Evolutionary conservation across 2,888 invertebrate genomes (phyloP).

Genomic region (Xylota sylvarum): DNA sequence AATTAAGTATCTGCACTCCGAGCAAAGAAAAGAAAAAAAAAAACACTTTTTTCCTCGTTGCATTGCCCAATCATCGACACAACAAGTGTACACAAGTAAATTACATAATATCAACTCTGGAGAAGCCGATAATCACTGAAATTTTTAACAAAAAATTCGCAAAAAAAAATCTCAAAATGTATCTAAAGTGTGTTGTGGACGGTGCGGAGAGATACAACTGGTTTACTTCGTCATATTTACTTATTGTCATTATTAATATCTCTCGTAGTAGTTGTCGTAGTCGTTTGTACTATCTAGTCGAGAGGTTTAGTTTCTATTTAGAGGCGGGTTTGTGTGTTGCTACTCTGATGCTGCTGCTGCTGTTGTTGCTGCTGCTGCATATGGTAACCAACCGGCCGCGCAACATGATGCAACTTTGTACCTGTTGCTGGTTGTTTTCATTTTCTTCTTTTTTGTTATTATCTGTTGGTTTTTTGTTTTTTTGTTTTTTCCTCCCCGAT

Average conservation of each 20-base stretch:
- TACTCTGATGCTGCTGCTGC: background rate
- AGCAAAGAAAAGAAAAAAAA: background rate
- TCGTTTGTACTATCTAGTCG: conserved; percentile 26
- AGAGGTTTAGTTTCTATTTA: conserved; percentile 45
- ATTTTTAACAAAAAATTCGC: background rate
- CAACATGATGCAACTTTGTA: conserved; percentile 68
- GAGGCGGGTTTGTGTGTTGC: conserved; percentile 21
- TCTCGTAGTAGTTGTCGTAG: conserved; percentile 21
- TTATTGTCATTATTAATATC: conserved; percentile 70
- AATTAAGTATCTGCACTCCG: background rate
- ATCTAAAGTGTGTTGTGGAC: background rate
- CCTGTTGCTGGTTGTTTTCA: conserved; percentile 41
- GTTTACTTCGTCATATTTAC: conserved; percentile 69
- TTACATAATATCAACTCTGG: conserved; percentile 38
- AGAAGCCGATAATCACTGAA: conserved; percentile 42
- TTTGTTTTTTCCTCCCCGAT: background rate
- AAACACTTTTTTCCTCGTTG: background rate
- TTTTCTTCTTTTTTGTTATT: conserved; percentile 9
- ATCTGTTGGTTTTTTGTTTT: no score
- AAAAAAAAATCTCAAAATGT: conserved; percentile 13
- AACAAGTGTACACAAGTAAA: conserved; percentile 44
- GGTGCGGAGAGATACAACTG: conserved; percentile 37
- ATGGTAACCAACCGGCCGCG: conserved; percentile 55
- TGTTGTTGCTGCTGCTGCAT: conserved; percentile 30
- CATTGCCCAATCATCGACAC: conserved; percentile 52